Percentiles rank a stretch among this genome's conserved stretches.
Evolutionary conservation across 2,113 vertebrate species (phyloP).

Genomic region (Bufo bufo): DNA sequence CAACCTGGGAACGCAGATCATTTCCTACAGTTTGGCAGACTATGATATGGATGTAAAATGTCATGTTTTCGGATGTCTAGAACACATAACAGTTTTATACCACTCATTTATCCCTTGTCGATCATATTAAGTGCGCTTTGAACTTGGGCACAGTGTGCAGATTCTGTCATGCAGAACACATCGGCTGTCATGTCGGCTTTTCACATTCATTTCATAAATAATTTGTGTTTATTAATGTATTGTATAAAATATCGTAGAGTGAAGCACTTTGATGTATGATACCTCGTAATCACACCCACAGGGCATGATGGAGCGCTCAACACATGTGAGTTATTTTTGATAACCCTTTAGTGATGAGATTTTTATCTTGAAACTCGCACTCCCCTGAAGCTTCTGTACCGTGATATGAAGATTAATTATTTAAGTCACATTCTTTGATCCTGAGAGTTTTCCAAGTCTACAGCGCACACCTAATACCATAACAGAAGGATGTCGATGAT

Average conservation of each 20-base stretch:
- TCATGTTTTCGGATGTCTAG: constrained; percentile 34
- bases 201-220: constrained; percentile 60
- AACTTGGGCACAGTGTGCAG: constrained; percentile 23
- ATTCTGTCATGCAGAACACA: constrained; percentile 45
- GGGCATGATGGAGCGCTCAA: constrained; percentile 63
- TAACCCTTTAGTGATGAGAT: constrained; percentile 65
- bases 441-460: constrained; percentile 60
- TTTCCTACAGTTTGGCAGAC: background rate
- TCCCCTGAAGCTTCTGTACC: constrained; percentile 64
- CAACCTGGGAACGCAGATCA: background rate
- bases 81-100: constrained; percentile 14
- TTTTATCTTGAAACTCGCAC: constrained; percentile 65
- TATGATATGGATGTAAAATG: constrained; percentile 44
- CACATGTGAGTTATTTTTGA: constrained; percentile 63
- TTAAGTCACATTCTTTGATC: constrained; percentile 72
- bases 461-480: constrained; percentile 56
- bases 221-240: constrained; percentile 67
- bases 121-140: constrained; percentile 30
- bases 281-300: constrained; percentile 65
- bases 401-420: constrained; percentile 73
- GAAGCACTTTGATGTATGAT: constrained; percentile 67
- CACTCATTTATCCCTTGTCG: constrained; percentile 34
- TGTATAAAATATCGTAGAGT: constrained; percentile 62
- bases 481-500: constrained; percentile 54
- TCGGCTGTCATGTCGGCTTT: constrained; percentile 49